Base-by-base conservation (phyloP, 2,797 vertebrate species). In the Melanogrammus aeglefinus region DNA sequence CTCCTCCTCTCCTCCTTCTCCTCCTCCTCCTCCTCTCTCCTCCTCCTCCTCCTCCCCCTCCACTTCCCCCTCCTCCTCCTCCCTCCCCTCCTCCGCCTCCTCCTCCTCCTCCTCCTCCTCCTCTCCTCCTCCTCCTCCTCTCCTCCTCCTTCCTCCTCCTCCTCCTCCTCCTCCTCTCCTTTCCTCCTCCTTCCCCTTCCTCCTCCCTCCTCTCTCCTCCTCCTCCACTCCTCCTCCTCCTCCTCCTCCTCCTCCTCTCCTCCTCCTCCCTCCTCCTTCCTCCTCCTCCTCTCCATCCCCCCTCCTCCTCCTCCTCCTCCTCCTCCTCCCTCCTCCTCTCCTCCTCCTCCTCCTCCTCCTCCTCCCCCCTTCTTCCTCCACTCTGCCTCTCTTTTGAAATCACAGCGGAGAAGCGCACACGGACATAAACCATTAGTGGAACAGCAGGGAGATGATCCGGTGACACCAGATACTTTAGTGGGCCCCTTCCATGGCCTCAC, bases 381-480 rank as follows among this genome's bases (percentile, higher is more conserved):
- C 77, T 81, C 38, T 77, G 35, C 79, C 31, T 75, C 47, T 75
- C 73, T 41, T 76, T 77, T 75, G 35, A 69, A 41, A 10, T 81
- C 39, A 74, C 70, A 24, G 3, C 35, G 71, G 44, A 57, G 71
- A 71, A 87, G 77, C 81, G 84, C 85, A 81, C 78, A 81, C 44
- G 85, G 82, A 85, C 86, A 87, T 86, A 36, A 66, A 41, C 47
- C 75, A 38, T 57, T 21, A 33, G 24, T 33, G 27, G n/a, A 77
- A 31, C 85, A 86, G 89, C 82, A 85, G 77, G 81, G 86, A 83
- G 77, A 87, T 86, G 87, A 90, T 84, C 87, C 82, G 75, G 63
- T 79, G 82, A 78, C 70, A 72, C 87, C 82, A 86, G 84, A 88
- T 75, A 78, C 85, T 89, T 78, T 77, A 79, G 38, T 83, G 75